Percentiles rank a stretch among this genome's conserved stretches.
Conservation (phyloP, 2,797 vertebrate genomes). For the Pempheris klunzingeri region DNA sequence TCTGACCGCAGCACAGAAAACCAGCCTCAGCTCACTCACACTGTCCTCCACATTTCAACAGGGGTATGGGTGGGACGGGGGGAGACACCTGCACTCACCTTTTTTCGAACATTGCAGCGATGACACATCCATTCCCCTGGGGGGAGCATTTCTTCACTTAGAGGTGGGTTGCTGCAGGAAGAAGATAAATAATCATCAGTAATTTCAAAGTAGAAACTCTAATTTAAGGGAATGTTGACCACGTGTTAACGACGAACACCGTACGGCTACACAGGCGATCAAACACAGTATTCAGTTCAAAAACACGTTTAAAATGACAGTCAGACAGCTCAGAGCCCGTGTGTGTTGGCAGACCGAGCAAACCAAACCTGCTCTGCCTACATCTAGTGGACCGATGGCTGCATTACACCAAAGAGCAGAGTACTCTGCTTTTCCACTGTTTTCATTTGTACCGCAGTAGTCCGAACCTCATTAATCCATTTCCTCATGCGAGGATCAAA, state of each 20-base stretch:
- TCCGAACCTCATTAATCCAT: no score
- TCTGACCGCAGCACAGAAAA: slow-evolving; percentile 87
- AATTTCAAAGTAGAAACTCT: neutral
- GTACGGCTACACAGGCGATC: no score
- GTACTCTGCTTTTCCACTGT: neutral
- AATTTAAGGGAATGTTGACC: no score
- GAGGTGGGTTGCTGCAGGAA: slow-evolving; percentile 91
- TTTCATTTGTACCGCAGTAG: neutral
- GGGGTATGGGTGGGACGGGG: no score
- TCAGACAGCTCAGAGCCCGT: no score
- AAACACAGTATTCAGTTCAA: no score
- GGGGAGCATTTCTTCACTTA: slow-evolving; percentile 98
- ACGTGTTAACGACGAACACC: no score
- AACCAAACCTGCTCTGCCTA: slow-evolving; percentile 17
- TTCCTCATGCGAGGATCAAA: no score
- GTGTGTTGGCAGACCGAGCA: neutral
- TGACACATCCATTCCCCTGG: slow-evolving; percentile 99
- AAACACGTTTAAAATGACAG: no score
- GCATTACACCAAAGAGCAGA: neutral
- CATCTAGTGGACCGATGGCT: slow-evolving; percentile 46
- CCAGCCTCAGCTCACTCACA: neutral
- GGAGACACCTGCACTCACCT: slow-evolving; percentile 81
- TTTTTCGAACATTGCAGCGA: slow-evolving; percentile 95
- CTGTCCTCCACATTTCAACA: neutral
- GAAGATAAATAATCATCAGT: slow-evolving; percentile 1